These are phyloP conservation scores for Gambusia affinis DNA, from an alignment of 2,113 vertebrate genomes.

Conservation along the genomic window DNA sequence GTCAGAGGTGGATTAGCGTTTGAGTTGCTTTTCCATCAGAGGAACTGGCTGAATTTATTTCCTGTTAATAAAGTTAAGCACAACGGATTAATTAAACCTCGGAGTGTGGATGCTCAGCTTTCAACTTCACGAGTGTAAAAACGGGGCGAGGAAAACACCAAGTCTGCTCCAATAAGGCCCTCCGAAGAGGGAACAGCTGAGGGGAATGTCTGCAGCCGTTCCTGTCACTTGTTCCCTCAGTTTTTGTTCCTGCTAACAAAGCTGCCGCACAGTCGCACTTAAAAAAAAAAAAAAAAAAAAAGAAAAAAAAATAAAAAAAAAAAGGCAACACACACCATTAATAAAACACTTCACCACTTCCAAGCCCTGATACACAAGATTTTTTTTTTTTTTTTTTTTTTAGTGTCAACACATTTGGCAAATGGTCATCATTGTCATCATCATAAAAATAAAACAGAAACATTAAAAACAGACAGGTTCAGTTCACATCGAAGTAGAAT, in stretches of 20 bases:
- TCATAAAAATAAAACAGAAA: constrained; percentile 82
- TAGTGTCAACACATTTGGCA: constrained; percentile 85
- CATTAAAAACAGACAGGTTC: constrained; percentile 85
- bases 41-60: constrained; percentile 7
- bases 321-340: constrained; percentile 68
- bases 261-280: constrained; percentile 18
- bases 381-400: constrained; percentile 50
- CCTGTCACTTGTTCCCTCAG: constrained; percentile 15
- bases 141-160: neutral
- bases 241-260: neutral
- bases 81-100: constrained; percentile 1
- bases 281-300: constrained; percentile 6
- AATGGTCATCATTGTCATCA: constrained; percentile 72
- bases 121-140: constrained; percentile 5
- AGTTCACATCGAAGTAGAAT: constrained; percentile 77
- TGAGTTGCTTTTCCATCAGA: neutral
- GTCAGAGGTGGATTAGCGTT: constrained; percentile 13
- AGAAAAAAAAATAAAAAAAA: constrained; percentile 1
- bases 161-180: neutral
- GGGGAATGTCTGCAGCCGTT: neutral
- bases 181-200: constrained; percentile 5
- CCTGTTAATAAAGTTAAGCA: constrained; percentile 3
- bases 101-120: neutral
- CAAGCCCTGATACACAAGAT: constrained; percentile 56
- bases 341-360: constrained; percentile 65